Base-by-base conservation (phyloP, 1,140 invertebrate genomes). In the Dysdera silvatica region DNA sequence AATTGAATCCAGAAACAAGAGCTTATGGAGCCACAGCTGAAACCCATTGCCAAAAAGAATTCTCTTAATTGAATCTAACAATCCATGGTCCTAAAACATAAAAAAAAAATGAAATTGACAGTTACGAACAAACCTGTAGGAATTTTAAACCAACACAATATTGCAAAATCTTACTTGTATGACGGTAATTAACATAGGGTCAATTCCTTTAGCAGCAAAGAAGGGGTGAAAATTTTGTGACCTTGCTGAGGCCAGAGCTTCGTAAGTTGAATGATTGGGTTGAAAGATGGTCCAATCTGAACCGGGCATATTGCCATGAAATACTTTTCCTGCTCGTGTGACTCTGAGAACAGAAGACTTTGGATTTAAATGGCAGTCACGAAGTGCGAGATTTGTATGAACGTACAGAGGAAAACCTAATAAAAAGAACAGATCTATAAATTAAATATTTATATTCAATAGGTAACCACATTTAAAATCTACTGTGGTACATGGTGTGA, bases 211-310 rank as follows among this genome's bases (percentile, higher is more conserved):
- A 16, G 59, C 28, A 47, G 48, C 57, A 37, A 66, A 40, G 6
- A 33, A 66, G 16, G 65, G 47, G 4, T 57, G 56, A 26, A 57
- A 62, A 8, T 68, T 71, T 53, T 65, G 66, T 29, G 70, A 52
- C 6, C 57, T 47, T 32, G 69, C 93, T 86, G 86, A 92, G 29
- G 90, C 88, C 18, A 98, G 78, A 0, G 92, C 85, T 74, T 95
- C 89, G 76, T 95, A 96, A 5, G 91, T 94, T 47, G 88, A 86
- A 77, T 95, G 89, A 77, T 96, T 94, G 18, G 89, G 83, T 71
- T 89, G 83, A 79, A 97, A 97, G 67, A 95, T 86, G 0, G 91
- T 91, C 93, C 93, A 97, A 77, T 95, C 89, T 67, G 91, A 86
- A 47, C 87, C 87, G 10, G 90, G 89, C 67, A 96, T 77, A 5